Evolutionary conservation across 2,113 vertebrate genomes (phyloP).

Genomic region (Gavia stellata): DNA sequence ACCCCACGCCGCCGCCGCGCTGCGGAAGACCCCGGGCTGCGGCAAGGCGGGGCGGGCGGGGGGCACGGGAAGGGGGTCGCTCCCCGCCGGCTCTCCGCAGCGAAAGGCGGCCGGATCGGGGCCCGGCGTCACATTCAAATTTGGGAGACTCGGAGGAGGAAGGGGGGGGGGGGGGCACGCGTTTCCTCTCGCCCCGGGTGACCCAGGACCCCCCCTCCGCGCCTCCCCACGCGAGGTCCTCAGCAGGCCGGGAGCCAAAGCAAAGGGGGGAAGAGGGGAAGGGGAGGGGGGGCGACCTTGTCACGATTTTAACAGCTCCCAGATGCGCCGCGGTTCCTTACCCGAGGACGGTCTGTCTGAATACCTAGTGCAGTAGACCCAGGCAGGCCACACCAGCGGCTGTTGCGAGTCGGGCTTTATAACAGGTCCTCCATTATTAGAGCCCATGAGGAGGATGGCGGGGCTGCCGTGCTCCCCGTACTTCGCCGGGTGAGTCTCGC

Average conservation of each 20-base stretch:
- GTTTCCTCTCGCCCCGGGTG: background rate
- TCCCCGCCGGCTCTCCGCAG: background rate
- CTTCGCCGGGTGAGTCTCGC: conserved; percentile 73
- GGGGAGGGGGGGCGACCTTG: background rate
- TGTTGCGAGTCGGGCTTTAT: conserved; percentile 79
- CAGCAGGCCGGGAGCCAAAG: background rate
- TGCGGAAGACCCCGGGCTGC: background rate
- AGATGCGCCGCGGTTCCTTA: conserved; percentile 76
- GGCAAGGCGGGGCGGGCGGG: background rate
- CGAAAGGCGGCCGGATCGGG: background rate
- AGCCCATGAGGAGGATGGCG: conserved; percentile 81
- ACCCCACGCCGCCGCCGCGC: background rate
- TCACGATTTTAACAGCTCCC: conserved; percentile 16
- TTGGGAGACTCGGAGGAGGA: background rate
- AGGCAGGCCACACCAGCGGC: conserved; percentile 92
- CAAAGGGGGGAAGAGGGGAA: background rate
- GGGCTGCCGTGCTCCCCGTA: conserved; percentile 83
- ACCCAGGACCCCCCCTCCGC: background rate
- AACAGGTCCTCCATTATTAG: conserved; percentile 76
- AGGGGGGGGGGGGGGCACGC: background rate
- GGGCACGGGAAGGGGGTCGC: background rate
- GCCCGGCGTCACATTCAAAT: conserved; percentile 10
- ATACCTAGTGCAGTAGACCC: conserved; percentile 97
- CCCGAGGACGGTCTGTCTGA: conserved; percentile 97
- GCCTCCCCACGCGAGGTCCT: background rate